Evolutionary conservation across 2,113 vertebrate genomes (phyloP), one percentile per base, ranked within the genome.

Genomic region (Corythaixoides concolor): DNA sequence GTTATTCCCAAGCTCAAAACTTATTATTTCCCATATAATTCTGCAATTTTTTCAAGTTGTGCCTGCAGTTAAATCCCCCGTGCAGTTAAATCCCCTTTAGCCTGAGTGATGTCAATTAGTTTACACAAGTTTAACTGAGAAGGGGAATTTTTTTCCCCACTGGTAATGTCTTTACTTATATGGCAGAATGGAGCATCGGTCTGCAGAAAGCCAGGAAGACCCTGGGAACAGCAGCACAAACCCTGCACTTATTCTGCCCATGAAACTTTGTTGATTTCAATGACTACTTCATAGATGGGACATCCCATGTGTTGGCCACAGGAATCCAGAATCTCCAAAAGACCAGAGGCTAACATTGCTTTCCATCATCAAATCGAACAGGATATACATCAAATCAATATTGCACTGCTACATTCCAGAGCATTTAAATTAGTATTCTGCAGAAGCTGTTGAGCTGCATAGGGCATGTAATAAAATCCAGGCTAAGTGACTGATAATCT

Each of bases 341-440:
- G 63, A 90, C 32, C 41, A 83, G 70, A 88, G n/a, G 39, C 22
- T 52, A 73, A 60, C 0, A 0, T 27, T 67, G 35, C 50, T 93
- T 39, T 84, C 64, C 18, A 55, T 45, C 75, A 70, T 86, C 83
- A 92, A 53, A 87, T 22, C 1, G 0, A 67, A 90, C 15, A 68
- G 24, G 28, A 77, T 63, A 79, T 24, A 68, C 60, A 75, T 45
- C 27, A 70, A 88, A 91, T 77, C 39, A 75, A 72, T 81, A 75
- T 11, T 26, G 28, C 15, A 26, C 5, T 68, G 56, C 53, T 90
- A 76, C 27, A 58, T 60, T 85, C 53, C 78, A 81, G 24, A 85
- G 24, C 52, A 60, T 81, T 87, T 90, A 75, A 89, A 92, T 94
- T 37, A 64, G 47, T 49, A 53, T 81, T 90, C 49, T 52, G 84